These are phyloP conservation scores for Stichopus chloronotus DNA, from an alignment of 35 echinoderm and acorn worm genomes.

Conservation along the genomic window DNA sequence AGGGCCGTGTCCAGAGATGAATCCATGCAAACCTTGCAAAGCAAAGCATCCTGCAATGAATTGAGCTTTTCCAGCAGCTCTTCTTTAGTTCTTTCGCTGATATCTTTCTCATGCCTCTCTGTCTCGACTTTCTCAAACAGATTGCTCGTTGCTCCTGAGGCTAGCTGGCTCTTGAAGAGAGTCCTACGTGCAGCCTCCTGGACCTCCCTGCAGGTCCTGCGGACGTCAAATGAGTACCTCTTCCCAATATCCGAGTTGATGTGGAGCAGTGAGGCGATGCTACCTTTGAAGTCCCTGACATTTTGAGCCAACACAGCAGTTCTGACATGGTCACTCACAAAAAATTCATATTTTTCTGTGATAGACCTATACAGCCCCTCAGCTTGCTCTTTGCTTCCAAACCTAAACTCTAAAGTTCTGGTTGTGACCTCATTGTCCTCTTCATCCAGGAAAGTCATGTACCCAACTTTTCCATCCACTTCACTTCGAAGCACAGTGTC, in stretches of 20 bases:
- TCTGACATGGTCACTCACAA: constrained; percentile 83
- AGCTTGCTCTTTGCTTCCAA: constrained; percentile 78
- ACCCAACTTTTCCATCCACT: constrained; percentile 71
- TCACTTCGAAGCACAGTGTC: constrained; percentile 53
- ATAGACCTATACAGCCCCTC: constrained; percentile 91
- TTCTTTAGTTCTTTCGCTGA: constrained; percentile 18
- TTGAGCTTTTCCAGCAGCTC: constrained; percentile 66
- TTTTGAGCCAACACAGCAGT: constrained; percentile 74
- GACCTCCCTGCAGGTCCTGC: constrained; percentile 85
- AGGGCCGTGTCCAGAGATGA: constrained; percentile 73
- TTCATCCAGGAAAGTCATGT: constrained; percentile 67
- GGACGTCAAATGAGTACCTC: constrained; percentile 90
- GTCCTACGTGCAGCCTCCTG: constrained; percentile 80
- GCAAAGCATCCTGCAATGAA: constrained; percentile 59
- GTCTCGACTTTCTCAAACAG: constrained; percentile 14
- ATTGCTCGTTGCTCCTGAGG: constrained; percentile 33
- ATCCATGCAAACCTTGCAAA: constrained; percentile 93
- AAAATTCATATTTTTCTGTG: constrained; percentile 93
- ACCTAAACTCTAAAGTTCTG: constrained; percentile 63
- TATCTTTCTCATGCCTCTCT: constrained; percentile 26
- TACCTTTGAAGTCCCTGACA: constrained; percentile 85
- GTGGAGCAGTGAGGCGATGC: constrained; percentile 85
- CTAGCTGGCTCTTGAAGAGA: constrained; percentile 54
- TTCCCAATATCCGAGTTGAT: constrained; percentile 86
- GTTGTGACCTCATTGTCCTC: constrained; percentile 62